Evolutionary conservation across 1,140 invertebrate genomes (phyloP), one percentile per base, ranked within the genome.

Genomic region (Spodoptera litura): DNA sequence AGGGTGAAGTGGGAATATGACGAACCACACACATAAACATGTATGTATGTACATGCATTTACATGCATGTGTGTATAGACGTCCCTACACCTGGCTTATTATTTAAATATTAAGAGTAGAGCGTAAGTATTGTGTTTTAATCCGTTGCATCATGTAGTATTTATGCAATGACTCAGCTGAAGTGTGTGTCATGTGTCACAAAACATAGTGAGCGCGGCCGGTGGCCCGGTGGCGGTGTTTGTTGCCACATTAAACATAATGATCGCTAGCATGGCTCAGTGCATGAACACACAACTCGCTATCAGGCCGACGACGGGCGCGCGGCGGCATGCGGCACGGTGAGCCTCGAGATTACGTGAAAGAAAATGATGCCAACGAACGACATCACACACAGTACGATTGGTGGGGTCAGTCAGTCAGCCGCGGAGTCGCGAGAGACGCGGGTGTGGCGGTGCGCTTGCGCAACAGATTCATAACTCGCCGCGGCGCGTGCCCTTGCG

Each of bases 341-440:
- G 49, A 49, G 38, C 20, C 56, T 51, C 25, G 59, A 75, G 73
- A 64, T 52, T 75, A 62, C 15, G 73, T 44, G 73, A 9, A 73
- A 38, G 55, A 27, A 53, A 75, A 64, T 51, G 73, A 52, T 75
- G 59, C 73, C 73, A 75, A 75, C 73, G 31, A 77, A 58, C 53
- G 75, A 56, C 59, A 68, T 68, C 53, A 56, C 15, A 49, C 35
- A 9, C 38, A 44, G 38, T 44, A 6, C 38, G 38, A 6, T 44
- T 44, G 44, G 68, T 55, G 68, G 59, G 56, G 49, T 71, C 66
- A 72, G 78, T 49, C 52, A 44, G 52, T 15, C 61, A 10, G 38
- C 5, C 38, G 38, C 38, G 38, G 38, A 64, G 76, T 15, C 49
- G 78, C n/a, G 59, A 49, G 51, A 38, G 51, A 59, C 44, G 59